phyloP scores from a whole-genome alignment of 2,113 vertebrate genomes.

The Oostethus manadensis region DNA sequence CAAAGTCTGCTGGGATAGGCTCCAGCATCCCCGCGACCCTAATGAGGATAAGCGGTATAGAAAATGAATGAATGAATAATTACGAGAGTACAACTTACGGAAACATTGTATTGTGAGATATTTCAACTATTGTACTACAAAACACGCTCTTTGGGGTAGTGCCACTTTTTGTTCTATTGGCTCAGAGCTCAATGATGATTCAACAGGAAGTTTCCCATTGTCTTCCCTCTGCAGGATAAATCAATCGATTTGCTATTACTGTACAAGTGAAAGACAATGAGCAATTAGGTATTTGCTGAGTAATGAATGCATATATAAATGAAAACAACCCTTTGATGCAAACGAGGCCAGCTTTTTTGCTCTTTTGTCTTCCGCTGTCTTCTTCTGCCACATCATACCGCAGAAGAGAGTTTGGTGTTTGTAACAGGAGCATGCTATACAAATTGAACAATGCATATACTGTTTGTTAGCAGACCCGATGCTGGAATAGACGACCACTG shows the following conservation, averaged over 20 bases:
- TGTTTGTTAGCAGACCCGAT: background rate
- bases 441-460: background rate
- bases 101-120: background rate
- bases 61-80: too few species aligned
- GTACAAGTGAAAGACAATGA: constrained; percentile 59
- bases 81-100: too few species aligned
- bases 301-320: constrained; percentile 61
- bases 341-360: constrained; percentile 5
- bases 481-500: background rate
- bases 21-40: too few species aligned
- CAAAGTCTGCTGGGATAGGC: too few species aligned
- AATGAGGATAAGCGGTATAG: too few species aligned
- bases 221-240: constrained; percentile 49
- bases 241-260: constrained; percentile 72
- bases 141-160: constrained; percentile 34
- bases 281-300: constrained; percentile 67
- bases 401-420: background rate
- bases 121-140: constrained; percentile 29
- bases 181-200: constrained; percentile 42
- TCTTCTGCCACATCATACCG: constrained; percentile 1
- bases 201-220: constrained; percentile 41
- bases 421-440: background rate
- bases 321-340: constrained; percentile 20
- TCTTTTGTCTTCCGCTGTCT: constrained; percentile 11
- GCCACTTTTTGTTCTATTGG: constrained; percentile 34